These are phyloP conservation scores for Pelodiscus sinensis DNA, from an alignment of 2,113 vertebrate genomes.

Conservation along the genomic window DNA sequence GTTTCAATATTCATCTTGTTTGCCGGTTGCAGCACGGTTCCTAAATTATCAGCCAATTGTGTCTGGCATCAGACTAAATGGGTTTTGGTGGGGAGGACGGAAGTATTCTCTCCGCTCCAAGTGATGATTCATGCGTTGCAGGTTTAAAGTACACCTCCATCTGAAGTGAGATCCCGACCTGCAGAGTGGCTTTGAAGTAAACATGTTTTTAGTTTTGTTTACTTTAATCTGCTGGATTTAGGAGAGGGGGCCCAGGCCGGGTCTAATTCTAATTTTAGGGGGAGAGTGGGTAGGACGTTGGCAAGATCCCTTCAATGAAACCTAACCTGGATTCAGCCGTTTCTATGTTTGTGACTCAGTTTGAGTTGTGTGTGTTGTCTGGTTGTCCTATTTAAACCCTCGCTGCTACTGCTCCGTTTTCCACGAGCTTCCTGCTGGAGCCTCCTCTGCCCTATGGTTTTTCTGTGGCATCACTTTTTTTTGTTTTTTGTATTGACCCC, in stretches of 20 bases:
- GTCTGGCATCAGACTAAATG: background rate
- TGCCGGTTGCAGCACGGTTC: rapidly evolving
- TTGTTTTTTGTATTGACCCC: background rate
- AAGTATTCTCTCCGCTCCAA: rapidly evolving
- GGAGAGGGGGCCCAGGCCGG: background rate
- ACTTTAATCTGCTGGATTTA: rapidly evolving
- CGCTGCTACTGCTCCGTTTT: background rate
- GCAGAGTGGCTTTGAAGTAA: background rate
- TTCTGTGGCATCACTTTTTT: background rate
- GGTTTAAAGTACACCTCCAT: rapidly evolving
- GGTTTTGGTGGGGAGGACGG: background rate
- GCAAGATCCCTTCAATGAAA: background rate
- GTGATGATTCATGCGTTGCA: rapidly evolving
- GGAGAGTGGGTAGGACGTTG: rapidly evolving
- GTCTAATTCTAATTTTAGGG: background rate
- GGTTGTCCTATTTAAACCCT: background rate
- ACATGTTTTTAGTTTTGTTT: background rate
- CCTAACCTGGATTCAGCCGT: rapidly evolving
- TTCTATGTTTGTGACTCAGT: rapidly evolving
- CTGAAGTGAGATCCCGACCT: rapidly evolving
- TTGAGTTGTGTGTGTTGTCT: background rate
- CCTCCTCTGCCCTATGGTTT: background rate
- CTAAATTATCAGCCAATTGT: background rate
- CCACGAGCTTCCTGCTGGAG: background rate
- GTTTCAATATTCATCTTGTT: background rate